Evolutionary conservation across 2,888 invertebrate species (phyloP).

Genomic region (Drosophila nr. perissopoda): DNA sequence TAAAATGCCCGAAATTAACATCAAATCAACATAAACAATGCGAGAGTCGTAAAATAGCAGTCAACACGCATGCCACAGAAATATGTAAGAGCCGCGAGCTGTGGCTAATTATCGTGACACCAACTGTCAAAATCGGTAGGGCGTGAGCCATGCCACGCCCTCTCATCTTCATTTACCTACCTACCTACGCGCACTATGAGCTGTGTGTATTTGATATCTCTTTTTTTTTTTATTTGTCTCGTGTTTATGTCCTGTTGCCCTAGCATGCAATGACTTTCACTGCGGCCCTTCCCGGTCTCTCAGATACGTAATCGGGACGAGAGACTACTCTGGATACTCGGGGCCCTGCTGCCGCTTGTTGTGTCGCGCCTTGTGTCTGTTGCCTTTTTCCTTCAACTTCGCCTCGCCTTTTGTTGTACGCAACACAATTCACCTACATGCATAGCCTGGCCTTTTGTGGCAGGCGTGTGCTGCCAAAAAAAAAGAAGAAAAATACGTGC

Average conservation of each 20-base stretch:
- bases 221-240: conserved; percentile 19
- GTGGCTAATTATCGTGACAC: conserved; percentile 78
- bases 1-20: conserved; percentile 71
- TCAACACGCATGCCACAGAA: conserved; percentile 65
- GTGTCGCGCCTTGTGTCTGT: not conserved
- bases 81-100: conserved; percentile 42
- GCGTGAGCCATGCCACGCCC: conserved; percentile 60
- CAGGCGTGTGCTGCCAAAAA: conserved; percentile 69
- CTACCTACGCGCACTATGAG: conserved; percentile 1
- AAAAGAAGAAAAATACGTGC: conserved; percentile 59
- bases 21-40: conserved; percentile 78
- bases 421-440: conserved; percentile 61
- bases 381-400: conserved; percentile 16
- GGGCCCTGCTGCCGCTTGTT: not conserved
- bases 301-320: not conserved
- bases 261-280: conserved; percentile 71
- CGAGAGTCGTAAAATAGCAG: conserved; percentile 64
- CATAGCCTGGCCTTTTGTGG: conserved; percentile 72
- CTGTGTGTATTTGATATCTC: conserved; percentile 13
- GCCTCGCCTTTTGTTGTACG: conserved; percentile 57
- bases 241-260: conserved; percentile 42
- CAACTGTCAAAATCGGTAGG: conserved; percentile 68
- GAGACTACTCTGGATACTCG: not conserved
- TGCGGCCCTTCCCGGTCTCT: conserved; percentile 26
- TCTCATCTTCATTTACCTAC: conserved; percentile 33